Evolutionary conservation across 2,113 vertebrate species (phyloP), one percentile per base, ranked within the genome.

Genomic region (Cyphomyrus discorhynchus): DNA sequence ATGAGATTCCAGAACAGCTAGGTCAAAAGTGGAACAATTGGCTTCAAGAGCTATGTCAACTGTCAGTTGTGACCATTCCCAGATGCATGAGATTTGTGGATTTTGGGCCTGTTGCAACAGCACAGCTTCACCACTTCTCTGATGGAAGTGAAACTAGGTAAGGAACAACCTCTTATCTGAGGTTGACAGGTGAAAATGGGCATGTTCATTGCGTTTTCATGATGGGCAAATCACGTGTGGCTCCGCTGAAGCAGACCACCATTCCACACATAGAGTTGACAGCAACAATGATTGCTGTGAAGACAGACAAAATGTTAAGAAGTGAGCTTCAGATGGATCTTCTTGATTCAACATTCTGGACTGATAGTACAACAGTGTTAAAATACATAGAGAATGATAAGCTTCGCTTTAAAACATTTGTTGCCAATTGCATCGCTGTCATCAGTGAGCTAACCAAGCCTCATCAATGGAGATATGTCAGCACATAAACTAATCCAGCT

Each of bases 311-410:
- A 56, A 86, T 90, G 89, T 13, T 62, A 52, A 90, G 31, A 58
- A 17, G 39, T n/a, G 53, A 86, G 15, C 83, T 86, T 13, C 88
- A 83, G 46, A 39, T 83, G 15, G 21, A 47, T 46, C 74, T 80
- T n/a, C 46, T 27, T 3, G 47, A 83, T 1, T 89, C 80, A 89
- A 31, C 3, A n/a, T 66, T 27, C 1, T 66, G 58, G 58, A 66
- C 58, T 66, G 58, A 27, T 66, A 10, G 24, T 8, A 66, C 58
- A 66, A 62, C 58, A 66, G 58, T 66, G 58, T 66, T 66, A 66
- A 90, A 46, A 85, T 70, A 90, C 52, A 90, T 90, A 46, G 31
- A 90, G 0, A 66, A 45, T 46, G 83, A 90, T 39, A 86, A 82
- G 27, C 24, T 77, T 49, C 10, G 1, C 31, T 86, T 66, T 66